These are phyloP conservation scores for Climacteris rufus DNA, from an alignment of 2,113 vertebrate genomes.

Conservation along the genomic window DNA sequence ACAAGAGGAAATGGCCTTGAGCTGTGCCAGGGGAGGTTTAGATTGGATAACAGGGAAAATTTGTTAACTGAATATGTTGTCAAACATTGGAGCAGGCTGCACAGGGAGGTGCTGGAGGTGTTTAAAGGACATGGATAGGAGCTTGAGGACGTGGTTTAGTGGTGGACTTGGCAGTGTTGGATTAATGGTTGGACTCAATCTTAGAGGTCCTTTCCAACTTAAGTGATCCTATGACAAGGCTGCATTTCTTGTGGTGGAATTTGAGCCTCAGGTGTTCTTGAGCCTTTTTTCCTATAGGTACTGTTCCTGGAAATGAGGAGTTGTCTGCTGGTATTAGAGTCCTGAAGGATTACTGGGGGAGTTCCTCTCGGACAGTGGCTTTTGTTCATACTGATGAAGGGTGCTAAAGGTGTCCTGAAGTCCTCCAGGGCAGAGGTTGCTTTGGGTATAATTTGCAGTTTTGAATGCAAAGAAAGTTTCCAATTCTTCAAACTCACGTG, in stretches of 20 bases:
- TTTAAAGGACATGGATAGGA: not conserved
- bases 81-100: not conserved
- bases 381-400: not conserved
- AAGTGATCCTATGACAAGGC: not conserved
- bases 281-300: not conserved
- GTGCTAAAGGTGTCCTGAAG: not conserved
- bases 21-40: not conserved
- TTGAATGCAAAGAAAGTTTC: not conserved
- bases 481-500: fast-evolving
- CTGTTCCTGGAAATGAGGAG: not conserved
- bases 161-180: not conserved
- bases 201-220: not conserved
- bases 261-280: not conserved
- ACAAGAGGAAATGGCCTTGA: not conserved
- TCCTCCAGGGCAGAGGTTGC: not conserved
- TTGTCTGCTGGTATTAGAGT: not conserved
- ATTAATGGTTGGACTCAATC: not conserved
- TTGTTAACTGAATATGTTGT: not conserved
- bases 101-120: not conserved
- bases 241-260: not conserved
- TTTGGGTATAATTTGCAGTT: not conserved
- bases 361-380: not conserved
- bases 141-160: not conserved
- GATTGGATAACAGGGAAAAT: not conserved
- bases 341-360: not conserved